Evolutionary conservation across 2,113 vertebrate species (phyloP).

Genomic region (Morone saxatilis): DNA sequence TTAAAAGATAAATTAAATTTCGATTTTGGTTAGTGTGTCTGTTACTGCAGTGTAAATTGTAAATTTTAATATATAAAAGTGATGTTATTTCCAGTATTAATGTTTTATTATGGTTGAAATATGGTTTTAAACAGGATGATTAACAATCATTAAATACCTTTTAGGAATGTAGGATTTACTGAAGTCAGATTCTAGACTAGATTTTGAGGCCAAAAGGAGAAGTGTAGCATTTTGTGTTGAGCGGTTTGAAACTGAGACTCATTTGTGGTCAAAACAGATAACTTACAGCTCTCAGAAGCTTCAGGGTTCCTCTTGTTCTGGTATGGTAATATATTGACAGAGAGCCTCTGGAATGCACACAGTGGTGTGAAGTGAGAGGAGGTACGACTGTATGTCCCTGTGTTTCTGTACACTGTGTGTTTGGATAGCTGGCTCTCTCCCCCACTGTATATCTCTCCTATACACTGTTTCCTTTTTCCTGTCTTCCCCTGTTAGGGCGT

Average conservation of each 20-base stretch:
- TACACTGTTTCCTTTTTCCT: constrained; percentile 70
- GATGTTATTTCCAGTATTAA: too few relatives aligned
- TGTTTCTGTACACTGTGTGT: constrained; percentile 30
- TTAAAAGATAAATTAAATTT: too few relatives aligned
- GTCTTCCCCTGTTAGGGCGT: constrained; percentile 35
- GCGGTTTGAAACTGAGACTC: not conserved
- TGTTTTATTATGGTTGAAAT: not conserved
- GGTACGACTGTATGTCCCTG: not conserved
- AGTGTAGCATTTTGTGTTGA: not conserved
- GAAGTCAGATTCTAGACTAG: not conserved
- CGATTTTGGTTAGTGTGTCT: too few relatives aligned
- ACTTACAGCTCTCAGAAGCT: constrained; percentile 26
- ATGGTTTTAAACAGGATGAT: not conserved
- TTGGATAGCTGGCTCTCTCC: constrained; percentile 37
- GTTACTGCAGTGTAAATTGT: not conserved
- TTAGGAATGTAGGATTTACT: not conserved
- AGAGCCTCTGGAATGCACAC: constrained; percentile 75
- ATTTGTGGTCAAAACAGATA: not conserved
- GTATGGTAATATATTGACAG: constrained; percentile 56
- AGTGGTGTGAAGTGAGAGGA: constrained; percentile 70
- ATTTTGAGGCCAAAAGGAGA: not conserved
- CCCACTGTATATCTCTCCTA: constrained; percentile 54
- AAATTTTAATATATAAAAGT: too few relatives aligned
- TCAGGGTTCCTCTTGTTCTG: constrained; percentile 30
- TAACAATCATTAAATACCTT: too few relatives aligned